phyloP scores from a whole-genome alignment of 2,797 vertebrate species.

The Silurus lanzhouensis region DNA sequence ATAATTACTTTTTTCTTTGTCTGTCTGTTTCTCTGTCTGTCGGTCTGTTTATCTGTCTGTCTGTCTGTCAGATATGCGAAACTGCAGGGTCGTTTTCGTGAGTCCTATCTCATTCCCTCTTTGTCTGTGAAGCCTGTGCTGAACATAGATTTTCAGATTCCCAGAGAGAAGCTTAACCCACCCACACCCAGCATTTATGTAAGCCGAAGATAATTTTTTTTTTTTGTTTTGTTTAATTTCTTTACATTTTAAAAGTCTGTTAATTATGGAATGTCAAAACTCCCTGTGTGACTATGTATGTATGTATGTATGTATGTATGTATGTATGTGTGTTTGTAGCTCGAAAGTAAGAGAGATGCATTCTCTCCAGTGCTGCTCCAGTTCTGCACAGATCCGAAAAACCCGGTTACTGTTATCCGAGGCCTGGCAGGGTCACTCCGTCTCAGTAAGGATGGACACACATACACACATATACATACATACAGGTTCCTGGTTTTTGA shows the following conservation, averaged over 20 bases:
- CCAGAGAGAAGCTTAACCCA: slow-evolving; percentile 86
- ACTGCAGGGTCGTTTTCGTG: slow-evolving; percentile 82
- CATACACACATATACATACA: slow-evolving; percentile 27
- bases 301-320: too few relatives aligned
- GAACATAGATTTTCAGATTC: slow-evolving; percentile 69
- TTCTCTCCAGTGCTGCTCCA: slow-evolving; percentile 88
- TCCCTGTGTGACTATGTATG: neutral
- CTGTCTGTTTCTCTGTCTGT: neutral
- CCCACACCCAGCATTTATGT: slow-evolving; percentile 94
- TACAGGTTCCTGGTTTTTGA: neutral
- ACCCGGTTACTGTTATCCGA: slow-evolving; percentile 91
- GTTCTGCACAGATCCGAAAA: slow-evolving; percentile 92
- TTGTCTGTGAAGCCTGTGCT: slow-evolving; percentile 86
- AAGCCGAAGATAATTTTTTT: slow-evolving; percentile 57
- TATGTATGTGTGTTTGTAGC: slow-evolving; percentile 65
- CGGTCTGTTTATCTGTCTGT: neutral
- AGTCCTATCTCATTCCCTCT: slow-evolving; percentile 82
- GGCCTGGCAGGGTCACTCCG: slow-evolving; percentile 89
- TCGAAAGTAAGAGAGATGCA: slow-evolving; percentile 89
- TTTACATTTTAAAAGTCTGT: neutral
- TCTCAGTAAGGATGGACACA: slow-evolving; percentile 79
- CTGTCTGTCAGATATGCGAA: slow-evolving; percentile 69
- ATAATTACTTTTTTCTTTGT: neutral
- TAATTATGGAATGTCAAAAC: neutral
- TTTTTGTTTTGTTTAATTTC: neutral